Base-by-base conservation (phyloP, 2,113 vertebrate species). In the Mesembrinibis cayennensis region DNA sequence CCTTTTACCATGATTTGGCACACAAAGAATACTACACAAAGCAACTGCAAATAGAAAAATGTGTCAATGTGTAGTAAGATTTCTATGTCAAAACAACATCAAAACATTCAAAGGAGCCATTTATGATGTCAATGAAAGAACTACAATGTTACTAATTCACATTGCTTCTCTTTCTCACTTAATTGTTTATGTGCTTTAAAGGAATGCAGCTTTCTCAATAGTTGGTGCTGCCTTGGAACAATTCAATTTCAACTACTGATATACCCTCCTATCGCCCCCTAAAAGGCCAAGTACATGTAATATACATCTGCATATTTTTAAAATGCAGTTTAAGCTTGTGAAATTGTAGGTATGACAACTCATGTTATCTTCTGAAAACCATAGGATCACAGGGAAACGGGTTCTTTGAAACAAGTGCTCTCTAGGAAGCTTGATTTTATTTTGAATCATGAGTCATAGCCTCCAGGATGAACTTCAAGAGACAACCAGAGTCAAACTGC, bases 1-100 rank as follows among this genome's bases (percentile, higher is more conserved):
- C 76, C 11, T 95, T 95, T 93, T 93, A 87, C 76, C 52, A 79
- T 66, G 29, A 92, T 91, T 94, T 78, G 63, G 56, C 86, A 82
- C 40, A 94, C 50, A 92, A 89, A 92, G 88, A 67, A 67, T 83
- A 89, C 83, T 67, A 49, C 5, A 5, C n/a, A 83, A 94, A 94
- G 71, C 49, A 90, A 95, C 44, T 3, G 44, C 80, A 95, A 87
- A 92, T 61, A 97, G 47, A 81, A 97, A 94, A 96, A 87, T 84
- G 29, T 91, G 92, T 84, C 92, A 91, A 92, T 36, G n/a, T 88
- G 55, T 87, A 86, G 55, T 79, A 91, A 87, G 86, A 93, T 89
- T 95, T 79, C 69, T 79, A 26, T 94, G 92, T 96, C 94, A 95
- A 96, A 96, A 95, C 86, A 97, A 72, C 83, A 95, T 91, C 86